Conservation (phyloP, 2,113 vertebrate genomes). For the Nycticryphes semicollaris region DNA sequence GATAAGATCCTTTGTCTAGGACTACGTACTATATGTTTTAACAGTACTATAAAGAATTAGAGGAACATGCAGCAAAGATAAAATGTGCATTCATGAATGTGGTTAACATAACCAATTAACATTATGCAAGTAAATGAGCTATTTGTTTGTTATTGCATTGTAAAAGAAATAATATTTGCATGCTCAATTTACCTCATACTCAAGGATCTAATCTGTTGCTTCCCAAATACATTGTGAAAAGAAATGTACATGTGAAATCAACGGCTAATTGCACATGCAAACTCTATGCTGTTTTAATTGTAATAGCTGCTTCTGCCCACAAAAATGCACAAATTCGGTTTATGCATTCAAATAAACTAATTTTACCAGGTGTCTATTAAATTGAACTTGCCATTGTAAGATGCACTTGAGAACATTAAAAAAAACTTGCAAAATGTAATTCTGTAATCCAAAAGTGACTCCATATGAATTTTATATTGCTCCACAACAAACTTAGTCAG, state of each 20-base stretch:
- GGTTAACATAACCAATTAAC: slow-evolving; percentile 42
- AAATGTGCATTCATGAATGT: slow-evolving; percentile 11
- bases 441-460: not conserved
- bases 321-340: not conserved
- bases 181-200: not conserved
- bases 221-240: not conserved
- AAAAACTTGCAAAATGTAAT: not conserved
- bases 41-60: not conserved
- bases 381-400: not conserved
- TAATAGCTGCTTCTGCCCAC: not conserved
- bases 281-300: not conserved
- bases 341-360: not conserved
- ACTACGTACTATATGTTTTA: not conserved
- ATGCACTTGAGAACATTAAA: not conserved
- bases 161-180: slow-evolving; percentile 34
- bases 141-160: slow-evolving; percentile 21
- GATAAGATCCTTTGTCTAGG: not conserved
- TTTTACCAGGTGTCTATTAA: not conserved
- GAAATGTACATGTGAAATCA: not conserved
- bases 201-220: slow-evolving; percentile 2
- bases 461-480: not conserved
- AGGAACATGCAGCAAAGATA: not conserved
- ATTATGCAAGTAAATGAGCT: not conserved
- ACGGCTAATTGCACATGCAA: not conserved
- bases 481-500: not conserved